Conservation (phyloP, 2,113 vertebrate genomes). For the Rattus norvegicus region GRCr8 NC_086029.1:18738001-18738500, state of each 20-base stretch:
- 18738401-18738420: constrained; percentile 29
- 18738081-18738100: neutral
- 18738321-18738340: neutral
- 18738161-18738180: no score
- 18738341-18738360: constrained; percentile 13
- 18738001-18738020: no score
- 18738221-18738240: neutral
- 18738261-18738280: neutral
- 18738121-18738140: neutral
- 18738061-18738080: neutral
- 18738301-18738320: constrained; percentile 53
- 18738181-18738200: neutral
- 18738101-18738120: neutral
- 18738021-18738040: no score
- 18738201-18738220: neutral
- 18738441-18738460: constrained; percentile 49
- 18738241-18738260: neutral
- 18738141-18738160: neutral
- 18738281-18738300: neutral
- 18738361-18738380: neutral
- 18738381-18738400: constrained; percentile 32
- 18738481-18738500: constrained; percentile 58
- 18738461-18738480: constrained; percentile 65
- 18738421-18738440: constrained; percentile 30
- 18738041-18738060: neutral